Conservation (phyloP, 2,113 vertebrate species). For the Proterorhinus semilunaris region DNA sequence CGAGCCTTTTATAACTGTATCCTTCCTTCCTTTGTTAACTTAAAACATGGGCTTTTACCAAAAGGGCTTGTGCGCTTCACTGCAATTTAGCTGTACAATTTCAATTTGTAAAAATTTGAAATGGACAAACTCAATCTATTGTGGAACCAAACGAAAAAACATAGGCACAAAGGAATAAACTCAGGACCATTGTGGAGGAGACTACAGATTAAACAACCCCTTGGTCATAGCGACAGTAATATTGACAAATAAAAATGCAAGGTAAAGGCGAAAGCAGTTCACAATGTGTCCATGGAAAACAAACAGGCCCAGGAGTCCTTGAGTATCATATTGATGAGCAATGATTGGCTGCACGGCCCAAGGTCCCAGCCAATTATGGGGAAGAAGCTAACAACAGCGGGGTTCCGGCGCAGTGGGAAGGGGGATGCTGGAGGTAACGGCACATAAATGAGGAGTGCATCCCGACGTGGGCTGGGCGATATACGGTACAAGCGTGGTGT, state of each 20-base stretch:
- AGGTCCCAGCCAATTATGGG: constrained; percentile 7
- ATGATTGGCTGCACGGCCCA: constrained; percentile 3
- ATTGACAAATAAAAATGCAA: constrained; percentile 3
- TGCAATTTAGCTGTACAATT: not conserved
- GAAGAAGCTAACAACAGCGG: constrained; percentile 9
- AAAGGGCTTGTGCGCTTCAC: not conserved
- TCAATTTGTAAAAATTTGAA: not conserved
- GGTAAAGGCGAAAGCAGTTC: not conserved
- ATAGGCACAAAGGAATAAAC: not conserved
- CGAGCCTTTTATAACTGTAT: not conserved
- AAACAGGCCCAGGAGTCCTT: constrained; percentile 7
- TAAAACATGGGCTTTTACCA: not conserved
- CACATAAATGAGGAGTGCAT: not conserved
- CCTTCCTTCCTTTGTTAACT: not conserved
- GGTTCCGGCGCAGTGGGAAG: not conserved
- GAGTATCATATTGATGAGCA: constrained; percentile 5
- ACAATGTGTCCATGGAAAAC: constrained; percentile 10
- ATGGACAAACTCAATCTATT: too few relatives aligned
- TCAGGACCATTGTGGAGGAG: not conserved
- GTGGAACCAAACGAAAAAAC: not conserved
- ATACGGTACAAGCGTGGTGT: not conserved
- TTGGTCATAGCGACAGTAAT: not conserved
- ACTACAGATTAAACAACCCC: not conserved
- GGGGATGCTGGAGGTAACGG: not conserved
- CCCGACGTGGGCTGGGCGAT: not conserved